phyloP scores from a whole-genome alignment of 2,888 invertebrate genomes.

The Phrixothrix hirtus region DNA sequence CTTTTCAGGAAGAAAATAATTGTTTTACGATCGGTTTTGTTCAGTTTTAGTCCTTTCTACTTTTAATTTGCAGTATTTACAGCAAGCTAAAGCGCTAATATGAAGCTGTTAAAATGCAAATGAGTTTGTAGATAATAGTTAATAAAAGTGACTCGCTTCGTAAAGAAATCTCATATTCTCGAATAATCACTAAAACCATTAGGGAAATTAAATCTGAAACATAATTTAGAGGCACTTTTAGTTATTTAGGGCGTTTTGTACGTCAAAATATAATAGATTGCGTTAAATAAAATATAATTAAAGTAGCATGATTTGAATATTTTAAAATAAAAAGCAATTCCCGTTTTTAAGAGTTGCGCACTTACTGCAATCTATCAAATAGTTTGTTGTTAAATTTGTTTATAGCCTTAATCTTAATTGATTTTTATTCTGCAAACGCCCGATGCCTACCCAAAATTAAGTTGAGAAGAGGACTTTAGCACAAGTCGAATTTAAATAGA shows the following conservation, averaged over 20 bases:
- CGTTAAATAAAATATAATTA: neutral
- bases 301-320: neutral
- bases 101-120: conserved; percentile 6
- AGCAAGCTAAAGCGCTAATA: neutral
- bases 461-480: too few relatives aligned
- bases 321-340: neutral
- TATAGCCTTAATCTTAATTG: too few relatives aligned
- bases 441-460: neutral
- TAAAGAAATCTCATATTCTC: conserved; percentile 8
- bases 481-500: too few relatives aligned
- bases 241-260: neutral
- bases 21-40: conserved; percentile 5
- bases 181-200: conserved; percentile 8
- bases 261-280: neutral
- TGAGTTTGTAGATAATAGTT: conserved; percentile 3
- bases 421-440: too few relatives aligned
- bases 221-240: conserved; percentile 5
- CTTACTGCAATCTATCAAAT: too few relatives aligned
- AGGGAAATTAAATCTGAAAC: conserved; percentile 17
- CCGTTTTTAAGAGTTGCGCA: too few relatives aligned
- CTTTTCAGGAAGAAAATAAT: neutral
- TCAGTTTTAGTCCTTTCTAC: conserved; percentile 23
- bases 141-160: conserved; percentile 3
- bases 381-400: too few relatives aligned
- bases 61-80: neutral